A percentile compares a stretch with the other conserved stretches of the same genome.
Evolutionary conservation across 2,797 vertebrate genomes (phyloP).

Genomic region (Micropoecilia bifurca): DNA sequence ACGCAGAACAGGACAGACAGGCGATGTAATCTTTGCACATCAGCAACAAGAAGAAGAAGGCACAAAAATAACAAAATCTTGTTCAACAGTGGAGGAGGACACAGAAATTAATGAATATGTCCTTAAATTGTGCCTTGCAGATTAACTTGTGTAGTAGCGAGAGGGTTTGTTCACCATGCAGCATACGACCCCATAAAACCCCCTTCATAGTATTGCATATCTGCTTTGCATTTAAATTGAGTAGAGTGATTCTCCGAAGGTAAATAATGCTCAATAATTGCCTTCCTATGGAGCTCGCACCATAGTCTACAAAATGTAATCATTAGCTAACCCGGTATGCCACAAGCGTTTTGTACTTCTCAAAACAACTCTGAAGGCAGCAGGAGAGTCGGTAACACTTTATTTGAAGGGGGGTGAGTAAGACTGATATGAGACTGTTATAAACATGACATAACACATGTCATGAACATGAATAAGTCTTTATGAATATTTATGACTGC

Average conservation of each 20-base stretch:
- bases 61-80: not conserved
- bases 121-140: not conserved
- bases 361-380: not conserved
- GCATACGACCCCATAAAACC: not conserved
- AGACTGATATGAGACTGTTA: no score
- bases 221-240: conserved; percentile 2
- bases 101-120: not conserved
- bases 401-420: no score
- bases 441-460: no score
- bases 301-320: not conserved
- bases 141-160: not conserved
- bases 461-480: no score
- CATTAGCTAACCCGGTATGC: not conserved
- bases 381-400: not conserved
- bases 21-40: not conserved
- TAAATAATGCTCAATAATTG: not conserved
- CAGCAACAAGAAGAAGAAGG: not conserved
- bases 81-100: not conserved
- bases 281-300: not conserved
- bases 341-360: not conserved
- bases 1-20: not conserved
- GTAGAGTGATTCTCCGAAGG: not conserved
- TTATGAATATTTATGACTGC: no score
- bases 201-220: not conserved
- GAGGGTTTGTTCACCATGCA: not conserved